A percentile compares a stretch with the other conserved stretches of the same genome.
Conservation (phyloP, 1,140 invertebrate species). For the Fopius arisanus region DNA sequence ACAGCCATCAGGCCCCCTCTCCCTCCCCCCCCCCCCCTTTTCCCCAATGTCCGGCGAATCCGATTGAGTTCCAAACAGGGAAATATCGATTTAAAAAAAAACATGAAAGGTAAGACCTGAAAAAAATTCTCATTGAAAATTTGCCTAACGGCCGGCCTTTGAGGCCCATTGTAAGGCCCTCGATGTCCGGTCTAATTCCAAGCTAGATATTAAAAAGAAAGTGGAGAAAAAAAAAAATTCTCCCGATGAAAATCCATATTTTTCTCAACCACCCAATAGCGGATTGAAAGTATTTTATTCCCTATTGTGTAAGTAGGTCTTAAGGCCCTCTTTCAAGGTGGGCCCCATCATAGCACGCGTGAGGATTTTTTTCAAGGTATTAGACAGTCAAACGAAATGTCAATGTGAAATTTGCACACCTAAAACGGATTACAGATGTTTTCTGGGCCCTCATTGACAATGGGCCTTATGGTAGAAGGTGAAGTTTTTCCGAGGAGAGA, state of each 20-base stretch:
- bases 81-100: slow-evolving; percentile 31
- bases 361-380: slow-evolving; percentile 20
- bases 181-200: slow-evolving; percentile 7
- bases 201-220: slow-evolving; percentile 23
- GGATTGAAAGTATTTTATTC: neutral
- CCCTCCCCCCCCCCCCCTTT: slow-evolving; percentile 28
- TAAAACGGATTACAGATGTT: slow-evolving; percentile 66
- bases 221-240: slow-evolving; percentile 3
- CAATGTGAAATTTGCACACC: slow-evolving; percentile 63
- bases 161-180: slow-evolving; percentile 26
- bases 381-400: slow-evolving; percentile 37
- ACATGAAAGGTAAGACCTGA: neutral
- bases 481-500: neutral
- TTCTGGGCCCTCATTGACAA: slow-evolving; percentile 38
- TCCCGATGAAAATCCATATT: slow-evolving; percentile 7
- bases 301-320: neutral
- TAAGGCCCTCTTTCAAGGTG: neutral
- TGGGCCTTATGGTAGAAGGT: neutral
- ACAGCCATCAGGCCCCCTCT: slow-evolving; percentile 15
- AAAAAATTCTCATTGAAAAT: slow-evolving; percentile 53
- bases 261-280: neutral
- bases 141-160: slow-evolving; percentile 54
- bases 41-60: slow-evolving; percentile 52
- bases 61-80: slow-evolving; percentile 34
- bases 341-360: neutral